Percentiles rank a stretch among this genome's conserved stretches.
Evolutionary conservation across 2,113 vertebrate species (phyloP).

Genomic region (Bos taurus): ARS-UCD2.0 NC_037343.1:35577501-35578000

Average conservation of each 20-base stretch:
- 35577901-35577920: not conserved
- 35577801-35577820: not conserved
- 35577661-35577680: not conserved
- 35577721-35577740: not conserved
- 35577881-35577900: not conserved
- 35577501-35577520: no score
- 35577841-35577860: not conserved
- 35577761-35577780: not conserved
- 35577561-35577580: not conserved
- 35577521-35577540: no score
- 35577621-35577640: not conserved
- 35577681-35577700: not conserved
- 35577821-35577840: not conserved
- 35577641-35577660: not conserved
- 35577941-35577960: accelerated
- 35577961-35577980: not conserved
- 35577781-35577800: not conserved
- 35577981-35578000: not conserved
- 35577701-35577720: not conserved
- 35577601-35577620: not conserved
- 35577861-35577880: not conserved
- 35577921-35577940: not conserved
- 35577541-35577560: no score
- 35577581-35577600: not conserved
- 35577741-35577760: not conserved